A percentile compares a stretch with the other conserved stretches of the same genome.
phyloP scores from a whole-genome alignment of 2,113 vertebrate species.

The Entelurus aequoreus region DNA sequence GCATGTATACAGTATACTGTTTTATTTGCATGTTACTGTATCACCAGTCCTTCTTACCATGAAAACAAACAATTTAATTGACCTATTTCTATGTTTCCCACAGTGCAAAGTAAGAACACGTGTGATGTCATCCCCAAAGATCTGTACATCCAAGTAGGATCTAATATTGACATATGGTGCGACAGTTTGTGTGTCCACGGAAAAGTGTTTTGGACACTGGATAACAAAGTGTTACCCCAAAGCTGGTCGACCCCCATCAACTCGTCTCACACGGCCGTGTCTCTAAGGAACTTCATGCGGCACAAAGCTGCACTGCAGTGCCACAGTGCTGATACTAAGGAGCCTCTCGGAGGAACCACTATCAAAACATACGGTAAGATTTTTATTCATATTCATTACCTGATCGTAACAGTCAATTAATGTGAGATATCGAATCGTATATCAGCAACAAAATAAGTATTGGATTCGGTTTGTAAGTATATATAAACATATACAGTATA shows the following conservation, averaged over 20 bases:
- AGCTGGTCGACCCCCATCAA: conserved; percentile 20
- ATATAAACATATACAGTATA: too few relatives aligned
- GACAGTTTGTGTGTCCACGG: conserved; percentile 12
- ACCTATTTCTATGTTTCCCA: neutral
- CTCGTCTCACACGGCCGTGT: conserved; percentile 31
- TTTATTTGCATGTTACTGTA: neutral
- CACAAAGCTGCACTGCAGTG: conserved; percentile 25
- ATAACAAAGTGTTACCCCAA: neutral
- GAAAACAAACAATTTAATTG: neutral
- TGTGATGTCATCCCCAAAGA: conserved; percentile 43
- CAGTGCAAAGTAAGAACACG: conserved; percentile 16
- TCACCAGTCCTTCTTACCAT: neutral
- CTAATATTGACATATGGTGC: conserved; percentile 24
- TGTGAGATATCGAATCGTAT: too few relatives aligned
- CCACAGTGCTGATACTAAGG: neutral
- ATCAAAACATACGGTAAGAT: conserved; percentile 51
- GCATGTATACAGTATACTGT: neutral
- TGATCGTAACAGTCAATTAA: too few relatives aligned
- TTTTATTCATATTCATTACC: neutral
- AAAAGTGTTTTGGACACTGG: conserved; percentile 44
- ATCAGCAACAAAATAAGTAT: too few relatives aligned
- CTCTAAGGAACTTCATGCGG: conserved; percentile 41
- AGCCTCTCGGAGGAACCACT: conserved; percentile 42
- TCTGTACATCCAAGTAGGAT: conserved; percentile 34
- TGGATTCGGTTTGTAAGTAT: too few relatives aligned